phyloP scores from a whole-genome alignment of 2,888 invertebrate species.

The Alviniconcha strummeri region DNA sequence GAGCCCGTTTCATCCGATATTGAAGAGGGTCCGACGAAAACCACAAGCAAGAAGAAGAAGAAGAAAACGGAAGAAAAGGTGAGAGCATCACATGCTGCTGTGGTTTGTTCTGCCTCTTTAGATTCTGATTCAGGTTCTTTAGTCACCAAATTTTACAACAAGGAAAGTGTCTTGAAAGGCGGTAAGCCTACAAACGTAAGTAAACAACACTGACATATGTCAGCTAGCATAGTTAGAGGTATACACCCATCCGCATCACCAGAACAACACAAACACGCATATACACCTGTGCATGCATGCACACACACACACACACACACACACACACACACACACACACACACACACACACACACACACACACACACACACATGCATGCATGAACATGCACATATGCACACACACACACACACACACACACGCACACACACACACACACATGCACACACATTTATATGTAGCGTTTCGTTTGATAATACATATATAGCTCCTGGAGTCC shows the following conservation, averaged over 20 bases:
- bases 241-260: neutral
- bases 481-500: neutral
- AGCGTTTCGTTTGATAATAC: neutral
- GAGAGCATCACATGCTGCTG: neutral
- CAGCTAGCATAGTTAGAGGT: neutral
- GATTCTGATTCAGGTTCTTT: neutral
- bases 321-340: neutral
- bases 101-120: too few relatives aligned
- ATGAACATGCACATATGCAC: neutral
- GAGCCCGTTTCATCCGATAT: slow-evolving; percentile 37
- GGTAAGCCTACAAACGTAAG: neutral
- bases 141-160: neutral
- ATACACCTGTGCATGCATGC: neutral
- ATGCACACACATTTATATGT: neutral
- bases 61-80: slow-evolving; percentile 42
- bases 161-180: neutral
- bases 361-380: neutral
- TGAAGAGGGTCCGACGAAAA: slow-evolving; percentile 30
- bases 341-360: slow-evolving; percentile 4
- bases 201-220: neutral
- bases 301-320: neutral
- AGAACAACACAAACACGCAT: neutral
- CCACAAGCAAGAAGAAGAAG: slow-evolving; percentile 44
- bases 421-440: slow-evolving; percentile 4
- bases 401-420: neutral